Base-by-base conservation (phyloP, 2,113 vertebrate genomes). In the Irena cyanogastra region DNA sequence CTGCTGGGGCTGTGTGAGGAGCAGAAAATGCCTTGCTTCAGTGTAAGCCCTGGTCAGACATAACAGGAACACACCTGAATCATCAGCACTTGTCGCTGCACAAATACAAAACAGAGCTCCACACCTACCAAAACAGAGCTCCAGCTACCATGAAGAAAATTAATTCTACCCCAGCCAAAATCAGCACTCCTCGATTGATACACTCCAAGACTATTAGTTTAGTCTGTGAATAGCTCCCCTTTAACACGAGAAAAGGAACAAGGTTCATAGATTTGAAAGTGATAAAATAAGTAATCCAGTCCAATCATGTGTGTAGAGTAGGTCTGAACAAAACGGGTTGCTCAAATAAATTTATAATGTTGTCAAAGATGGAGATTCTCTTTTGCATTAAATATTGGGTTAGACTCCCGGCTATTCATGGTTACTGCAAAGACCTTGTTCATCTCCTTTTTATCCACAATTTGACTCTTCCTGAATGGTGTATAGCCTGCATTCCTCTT, bases 261-360 rank as follows among this genome's bases (percentile, higher is more conserved):
- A 3, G 0, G 1, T 28, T 50, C 44, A n/a, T 16, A 39, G 12
- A 14, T 77, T 45, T 54, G 11, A 87, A 87, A 54, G 13, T 6
- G 19, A 24, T 44, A n/a, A 64, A n/a, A 54, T 31, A 69, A 6
- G 5, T 52, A 17, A n/a, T 28, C 14, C 35, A 35, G 16, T 45
- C 4, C 15, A 83, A 50, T 3, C 3, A 47, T 0, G 1, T 11
- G 2, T 4, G 1, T 7, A 78, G 44, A 78, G 5, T 12, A 78
- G 5, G 6, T 52, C 7, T 87, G 30, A 78, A 69, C 45, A 60
- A 92, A 87, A 45, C 13, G 7, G 5, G 2, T 49, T 88, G 4
- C 13, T 37, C 8, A 54, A 22, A 11, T 7, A 56, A 28, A 26
- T 49, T 56, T 39, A 70, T 63, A 13, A 20, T 44, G 1, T 41